Evolutionary conservation across 2,113 vertebrate genomes (phyloP).

Genomic region (Seriola dumerili): DNA sequence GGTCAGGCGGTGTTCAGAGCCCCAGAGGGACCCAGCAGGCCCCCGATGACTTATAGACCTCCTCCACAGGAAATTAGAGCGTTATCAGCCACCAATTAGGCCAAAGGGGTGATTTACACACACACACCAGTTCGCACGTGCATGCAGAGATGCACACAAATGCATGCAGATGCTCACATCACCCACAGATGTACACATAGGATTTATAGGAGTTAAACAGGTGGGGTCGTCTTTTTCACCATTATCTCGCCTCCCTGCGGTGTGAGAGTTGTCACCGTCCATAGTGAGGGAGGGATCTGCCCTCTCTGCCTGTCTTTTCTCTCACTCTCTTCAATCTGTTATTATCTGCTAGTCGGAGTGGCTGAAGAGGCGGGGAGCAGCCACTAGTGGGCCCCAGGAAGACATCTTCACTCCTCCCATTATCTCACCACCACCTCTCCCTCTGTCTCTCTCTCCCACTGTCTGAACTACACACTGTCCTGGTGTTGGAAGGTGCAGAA

Average conservation of each 20-base stretch:
- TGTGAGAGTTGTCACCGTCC: slow-evolving; percentile 27
- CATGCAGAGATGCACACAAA: slow-evolving; percentile 24
- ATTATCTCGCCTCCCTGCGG: slow-evolving; percentile 36
- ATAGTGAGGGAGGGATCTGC: slow-evolving; percentile 15
- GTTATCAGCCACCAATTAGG: slow-evolving; percentile 77
- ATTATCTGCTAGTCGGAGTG: slow-evolving; percentile 13
- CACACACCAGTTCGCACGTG: slow-evolving; percentile 36
- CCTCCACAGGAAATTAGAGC: slow-evolving; percentile 75
- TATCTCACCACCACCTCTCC: not conserved
- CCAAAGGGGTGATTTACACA: slow-evolving; percentile 70
- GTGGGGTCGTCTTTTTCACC: slow-evolving; percentile 47
- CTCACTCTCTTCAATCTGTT: slow-evolving; percentile 5
- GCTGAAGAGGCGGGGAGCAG: slow-evolving; percentile 50
- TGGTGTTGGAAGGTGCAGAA: slow-evolving; percentile 24
- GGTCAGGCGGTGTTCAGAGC: slow-evolving; percentile 31
- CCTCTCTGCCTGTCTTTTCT: slow-evolving; percentile 6
- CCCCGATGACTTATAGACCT: slow-evolving; percentile 63
- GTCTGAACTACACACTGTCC: slow-evolving; percentile 10
- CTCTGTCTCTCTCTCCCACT: not conserved
- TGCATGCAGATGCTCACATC: slow-evolving; percentile 14
- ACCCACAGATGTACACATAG: slow-evolving; percentile 30
- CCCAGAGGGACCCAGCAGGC: slow-evolving; percentile 53
- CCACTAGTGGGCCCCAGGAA: slow-evolving; percentile 74
- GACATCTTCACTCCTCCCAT: slow-evolving; percentile 24
- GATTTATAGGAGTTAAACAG: slow-evolving; percentile 59